Base-by-base conservation (phyloP, 2,113 vertebrate species). In the Spilogale gracilis region DNA sequence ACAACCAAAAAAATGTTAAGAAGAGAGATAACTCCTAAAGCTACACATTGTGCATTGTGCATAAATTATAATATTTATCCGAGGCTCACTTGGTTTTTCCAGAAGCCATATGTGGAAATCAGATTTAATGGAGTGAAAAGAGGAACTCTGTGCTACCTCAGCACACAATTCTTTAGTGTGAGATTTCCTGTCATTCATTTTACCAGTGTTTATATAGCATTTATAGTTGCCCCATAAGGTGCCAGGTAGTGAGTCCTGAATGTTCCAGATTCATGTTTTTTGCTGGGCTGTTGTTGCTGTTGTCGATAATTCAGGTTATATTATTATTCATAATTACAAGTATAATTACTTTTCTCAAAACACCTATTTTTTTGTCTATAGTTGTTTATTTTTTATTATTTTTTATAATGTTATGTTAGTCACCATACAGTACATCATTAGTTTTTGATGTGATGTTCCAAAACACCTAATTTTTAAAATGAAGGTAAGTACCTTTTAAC, bases 1-100 rank as follows among this genome's bases (percentile, higher is more conserved):
- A 38, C 38, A 38, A 38, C 38, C 38, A 38, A 38, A 96, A 94
- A 97, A 97, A 95, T 61, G 91, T 52, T 3, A 7, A 96, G 90
- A 97, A 97, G 98, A 98, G 58, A 71, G 58, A n/a, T 88, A 97
- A 89, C 30, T 97, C 96, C 96, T 96, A 97, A 98, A 92, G 48
- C 32, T 92, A 73, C 56, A 83, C 97, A 95, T 73, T 73, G n/a
- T 73, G 9, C 25, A 76, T 50, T 76, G 45, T 14, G 25, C 86
- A 61, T 86, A 96, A 89, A 94, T 61, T 91, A 74, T 30, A 69
- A 54, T 82, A 56, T n/a, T 38, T 27, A 96, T 74, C 4, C 54
- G 94, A 85, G 25, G 71, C 12, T 30, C 65, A 45, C 89, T 97
- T 92, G 95, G 0, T 13, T 71, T 83, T 88, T 93, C 69, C 56